Conservation (phyloP, 2,113 vertebrate genomes). For the Glaucidium brasilianum region DNA sequence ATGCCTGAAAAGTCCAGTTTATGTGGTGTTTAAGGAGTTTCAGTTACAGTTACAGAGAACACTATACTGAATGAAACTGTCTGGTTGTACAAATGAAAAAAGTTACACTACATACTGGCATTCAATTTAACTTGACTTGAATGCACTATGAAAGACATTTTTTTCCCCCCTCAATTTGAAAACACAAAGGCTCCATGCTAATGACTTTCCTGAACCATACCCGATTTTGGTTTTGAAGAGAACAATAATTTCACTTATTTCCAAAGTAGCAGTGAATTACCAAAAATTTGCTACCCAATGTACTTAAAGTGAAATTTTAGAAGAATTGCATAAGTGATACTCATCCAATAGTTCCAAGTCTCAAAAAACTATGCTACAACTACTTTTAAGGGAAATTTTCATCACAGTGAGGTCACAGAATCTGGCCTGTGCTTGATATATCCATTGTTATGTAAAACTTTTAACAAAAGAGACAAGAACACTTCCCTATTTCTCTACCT, state of each 20-base stretch:
- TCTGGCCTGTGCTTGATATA: background rate
- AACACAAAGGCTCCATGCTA: background rate
- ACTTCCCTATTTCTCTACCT: background rate
- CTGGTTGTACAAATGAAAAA: background rate
- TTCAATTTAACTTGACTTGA: background rate
- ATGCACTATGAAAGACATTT: background rate
- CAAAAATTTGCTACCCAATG: background rate
- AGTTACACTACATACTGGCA: background rate
- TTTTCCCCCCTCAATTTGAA: background rate
- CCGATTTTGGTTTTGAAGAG: background rate
- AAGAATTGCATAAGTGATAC: background rate
- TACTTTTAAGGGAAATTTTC: background rate
- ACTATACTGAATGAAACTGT: background rate
- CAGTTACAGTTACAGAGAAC: background rate
- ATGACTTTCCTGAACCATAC: background rate
- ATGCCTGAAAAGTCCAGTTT: too few relatives aligned
- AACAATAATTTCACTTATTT: background rate
- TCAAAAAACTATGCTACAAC: background rate
- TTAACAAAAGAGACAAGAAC: background rate
- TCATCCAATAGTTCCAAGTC: background rate
- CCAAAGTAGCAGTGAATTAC: background rate
- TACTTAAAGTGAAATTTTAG: background rate
- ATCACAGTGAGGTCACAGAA: background rate
- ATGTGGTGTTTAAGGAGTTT: background rate
- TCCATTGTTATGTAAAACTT: background rate